These are phyloP conservation scores for Gorsachius goisagi DNA, from an alignment of 2,113 vertebrate genomes.

Conservation along the genomic window DNA sequence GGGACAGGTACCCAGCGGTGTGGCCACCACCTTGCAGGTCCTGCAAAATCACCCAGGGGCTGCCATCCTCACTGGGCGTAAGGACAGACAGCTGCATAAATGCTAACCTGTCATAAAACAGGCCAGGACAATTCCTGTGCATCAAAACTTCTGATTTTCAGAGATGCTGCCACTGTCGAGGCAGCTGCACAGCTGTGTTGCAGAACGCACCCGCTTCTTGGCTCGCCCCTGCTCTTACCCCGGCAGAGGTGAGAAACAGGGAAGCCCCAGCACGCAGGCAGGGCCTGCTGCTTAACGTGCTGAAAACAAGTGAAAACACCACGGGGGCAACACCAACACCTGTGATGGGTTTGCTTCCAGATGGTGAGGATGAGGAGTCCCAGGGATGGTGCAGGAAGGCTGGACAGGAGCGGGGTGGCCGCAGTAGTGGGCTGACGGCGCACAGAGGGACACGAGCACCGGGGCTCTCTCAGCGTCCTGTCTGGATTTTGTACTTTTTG, in stretches of 20 bases:
- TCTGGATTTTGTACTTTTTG: background rate
- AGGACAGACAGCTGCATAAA: background rate
- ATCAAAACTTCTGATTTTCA: background rate
- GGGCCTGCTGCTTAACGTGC: accelerated
- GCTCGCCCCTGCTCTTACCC: background rate
- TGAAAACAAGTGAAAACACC: background rate
- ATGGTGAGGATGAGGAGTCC: background rate
- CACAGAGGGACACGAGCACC: background rate
- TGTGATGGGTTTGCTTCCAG: accelerated
- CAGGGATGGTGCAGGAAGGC: background rate
- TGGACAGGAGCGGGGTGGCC: background rate
- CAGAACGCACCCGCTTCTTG: background rate
- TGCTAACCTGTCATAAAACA: background rate
- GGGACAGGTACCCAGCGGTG: background rate
- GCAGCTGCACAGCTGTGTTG: accelerated
- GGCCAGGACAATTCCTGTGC: background rate
- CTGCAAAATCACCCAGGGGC: background rate
- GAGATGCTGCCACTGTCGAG: background rate
- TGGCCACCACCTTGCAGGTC: background rate
- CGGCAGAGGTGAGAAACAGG: background rate
- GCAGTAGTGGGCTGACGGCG: background rate
- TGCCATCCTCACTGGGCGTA: background rate
- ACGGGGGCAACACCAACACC: background rate
- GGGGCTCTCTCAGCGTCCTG: background rate
- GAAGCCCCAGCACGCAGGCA: background rate